Conservation (phyloP, 2,113 vertebrate genomes). For the Myotis davidii region DNA sequence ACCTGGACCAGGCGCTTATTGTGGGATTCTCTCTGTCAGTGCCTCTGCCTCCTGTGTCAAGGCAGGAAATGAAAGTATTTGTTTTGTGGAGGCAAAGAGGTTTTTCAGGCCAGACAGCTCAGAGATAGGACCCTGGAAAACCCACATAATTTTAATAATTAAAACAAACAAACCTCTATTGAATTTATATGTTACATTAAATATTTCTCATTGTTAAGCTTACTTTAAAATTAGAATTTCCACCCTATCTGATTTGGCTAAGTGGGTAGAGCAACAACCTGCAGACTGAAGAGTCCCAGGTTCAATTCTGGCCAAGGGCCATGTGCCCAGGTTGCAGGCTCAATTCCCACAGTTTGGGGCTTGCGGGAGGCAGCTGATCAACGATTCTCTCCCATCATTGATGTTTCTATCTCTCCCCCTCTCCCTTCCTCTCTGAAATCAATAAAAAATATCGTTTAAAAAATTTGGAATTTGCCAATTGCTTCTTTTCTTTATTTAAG, state of each 20-base stretch:
- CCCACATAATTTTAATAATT: background rate
- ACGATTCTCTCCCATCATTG: too few species aligned
- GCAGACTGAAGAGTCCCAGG: too few species aligned
- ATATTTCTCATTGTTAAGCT: background rate
- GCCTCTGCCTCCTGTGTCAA: background rate
- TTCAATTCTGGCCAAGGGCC: too few species aligned
- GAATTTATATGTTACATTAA: background rate
- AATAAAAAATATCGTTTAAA: too few species aligned
- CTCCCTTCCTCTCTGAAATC: too few species aligned
- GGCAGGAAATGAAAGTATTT: background rate
- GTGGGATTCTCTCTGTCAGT: background rate
- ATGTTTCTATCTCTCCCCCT: too few species aligned
- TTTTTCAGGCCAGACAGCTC: background rate
- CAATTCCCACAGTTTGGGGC: too few species aligned
- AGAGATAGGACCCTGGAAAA: background rate
- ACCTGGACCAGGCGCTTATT: background rate
- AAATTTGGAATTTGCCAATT: background rate
- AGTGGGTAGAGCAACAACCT: too few species aligned
- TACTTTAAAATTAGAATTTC: constrained; percentile 22
- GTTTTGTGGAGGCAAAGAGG: background rate
- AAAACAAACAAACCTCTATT: background rate
- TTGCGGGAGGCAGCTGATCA: too few species aligned
- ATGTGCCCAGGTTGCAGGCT: too few species aligned
- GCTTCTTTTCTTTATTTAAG: background rate
- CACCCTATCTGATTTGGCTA: too few species aligned